Evolutionary conservation across 2,888 invertebrate species (phyloP).

Genomic region (Eupsilia transversa): DNA sequence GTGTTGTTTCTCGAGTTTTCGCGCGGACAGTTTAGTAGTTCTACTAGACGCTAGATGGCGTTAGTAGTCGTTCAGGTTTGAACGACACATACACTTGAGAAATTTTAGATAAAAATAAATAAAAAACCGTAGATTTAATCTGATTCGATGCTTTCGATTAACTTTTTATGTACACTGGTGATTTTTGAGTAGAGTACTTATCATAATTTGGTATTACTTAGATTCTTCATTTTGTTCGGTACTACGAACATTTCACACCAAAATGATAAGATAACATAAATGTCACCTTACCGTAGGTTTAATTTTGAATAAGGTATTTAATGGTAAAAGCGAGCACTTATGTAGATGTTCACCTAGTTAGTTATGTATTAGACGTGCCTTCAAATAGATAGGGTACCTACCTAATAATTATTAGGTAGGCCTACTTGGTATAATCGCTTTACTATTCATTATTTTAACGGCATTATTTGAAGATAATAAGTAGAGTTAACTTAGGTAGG

Average conservation of each 20-base stretch:
- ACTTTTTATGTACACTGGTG: background rate
- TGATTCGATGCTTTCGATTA: background rate
- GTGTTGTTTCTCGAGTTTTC: background rate
- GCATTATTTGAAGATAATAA: background rate
- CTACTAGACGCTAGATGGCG: slow-evolving; percentile 88
- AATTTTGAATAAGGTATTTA: background rate
- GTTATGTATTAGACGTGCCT: background rate
- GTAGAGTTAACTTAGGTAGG: too few species aligned
- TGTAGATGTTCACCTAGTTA: background rate
- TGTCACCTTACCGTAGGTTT: background rate
- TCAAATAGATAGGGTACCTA: background rate
- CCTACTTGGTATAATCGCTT: too few species aligned
- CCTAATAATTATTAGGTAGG: too few species aligned
- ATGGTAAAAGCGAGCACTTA: background rate
- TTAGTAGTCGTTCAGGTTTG: slow-evolving; percentile 62
- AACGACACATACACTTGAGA: background rate
- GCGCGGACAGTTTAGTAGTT: slow-evolving; percentile 66
- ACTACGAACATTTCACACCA: background rate
- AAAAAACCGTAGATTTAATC: background rate
- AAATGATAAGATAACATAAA: background rate
- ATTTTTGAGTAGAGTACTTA: background rate
- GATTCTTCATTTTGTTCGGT: background rate
- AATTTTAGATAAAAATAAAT: too few species aligned
- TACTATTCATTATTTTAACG: too few species aligned
- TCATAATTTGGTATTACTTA: background rate